phyloP scores from a whole-genome alignment of 2,888 invertebrate genomes.

The Spodoptera picta region DNA sequence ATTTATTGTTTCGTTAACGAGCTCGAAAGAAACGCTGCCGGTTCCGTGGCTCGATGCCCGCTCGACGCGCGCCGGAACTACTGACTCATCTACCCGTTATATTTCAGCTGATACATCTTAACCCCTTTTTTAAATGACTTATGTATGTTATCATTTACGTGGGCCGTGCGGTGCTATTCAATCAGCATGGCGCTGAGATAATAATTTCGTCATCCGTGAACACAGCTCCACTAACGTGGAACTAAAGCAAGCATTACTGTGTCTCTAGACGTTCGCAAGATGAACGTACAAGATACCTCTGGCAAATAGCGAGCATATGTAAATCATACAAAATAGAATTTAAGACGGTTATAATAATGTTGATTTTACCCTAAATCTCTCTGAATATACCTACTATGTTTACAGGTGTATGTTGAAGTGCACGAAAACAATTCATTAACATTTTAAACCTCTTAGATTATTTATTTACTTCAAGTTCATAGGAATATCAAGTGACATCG shows the following conservation, averaged over 20 bases:
- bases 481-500: background rate
- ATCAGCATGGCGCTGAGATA: slow-evolving; percentile 19
- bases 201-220: slow-evolving; percentile 45
- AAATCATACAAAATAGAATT: slow-evolving; percentile 26
- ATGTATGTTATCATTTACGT: slow-evolving; percentile 16
- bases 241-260: slow-evolving; percentile 29
- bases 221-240: slow-evolving; percentile 18
- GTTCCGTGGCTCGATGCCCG: slow-evolving; percentile 69
- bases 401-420: no score
- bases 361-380: background rate
- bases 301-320: slow-evolving; percentile 26
- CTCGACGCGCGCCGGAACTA: slow-evolving; percentile 56
- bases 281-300: slow-evolving; percentile 22
- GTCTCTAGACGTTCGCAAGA: slow-evolving; percentile 17
- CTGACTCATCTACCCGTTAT: slow-evolving; percentile 66
- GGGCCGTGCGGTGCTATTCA: slow-evolving; percentile 13
- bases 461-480: no score
- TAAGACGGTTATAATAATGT: slow-evolving; percentile 2
- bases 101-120: slow-evolving; percentile 62
- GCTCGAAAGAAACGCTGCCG: slow-evolving; percentile 75
- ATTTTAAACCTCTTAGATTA: no score
- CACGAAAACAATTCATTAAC: no score
- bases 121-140: slow-evolving; percentile 50
- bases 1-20: slow-evolving; percentile 87
- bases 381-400: no score